A percentile compares a stretch with the other conserved stretches of the same genome.
These are phyloP conservation scores for Halcyon chelicuti DNA, from an alignment of 2,797 vertebrate species.

Conservation along the genomic window DNA sequence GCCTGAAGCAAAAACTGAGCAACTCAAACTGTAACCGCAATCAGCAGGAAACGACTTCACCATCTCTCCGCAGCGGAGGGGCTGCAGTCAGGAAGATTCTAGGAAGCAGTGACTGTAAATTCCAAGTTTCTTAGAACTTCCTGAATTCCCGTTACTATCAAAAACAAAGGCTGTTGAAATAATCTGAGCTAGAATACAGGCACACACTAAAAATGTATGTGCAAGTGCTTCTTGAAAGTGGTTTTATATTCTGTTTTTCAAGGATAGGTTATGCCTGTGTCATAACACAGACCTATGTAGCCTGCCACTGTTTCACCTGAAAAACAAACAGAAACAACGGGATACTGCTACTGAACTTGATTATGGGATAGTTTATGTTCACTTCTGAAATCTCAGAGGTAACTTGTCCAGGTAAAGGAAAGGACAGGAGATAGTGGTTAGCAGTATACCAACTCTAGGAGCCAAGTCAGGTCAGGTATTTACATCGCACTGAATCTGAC, in stretches of 20 bases:
- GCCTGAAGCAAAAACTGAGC: background rate
- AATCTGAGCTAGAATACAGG: background rate
- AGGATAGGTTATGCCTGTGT: background rate
- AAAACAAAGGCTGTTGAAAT: background rate
- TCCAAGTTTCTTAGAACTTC: background rate
- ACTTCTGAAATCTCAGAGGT: background rate
- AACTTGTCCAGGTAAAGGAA: background rate
- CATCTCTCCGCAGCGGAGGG: background rate
- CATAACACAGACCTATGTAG: background rate
- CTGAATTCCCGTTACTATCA: background rate
- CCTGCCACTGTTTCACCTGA: background rate
- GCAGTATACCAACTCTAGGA: background rate
- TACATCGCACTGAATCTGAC: background rate
- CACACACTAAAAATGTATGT: background rate
- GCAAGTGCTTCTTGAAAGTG: background rate
- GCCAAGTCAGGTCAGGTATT: no score
- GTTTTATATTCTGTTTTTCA: background rate
- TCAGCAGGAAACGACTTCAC: background rate
- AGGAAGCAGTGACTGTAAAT: background rate
- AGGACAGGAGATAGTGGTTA: background rate
- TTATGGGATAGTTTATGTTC: background rate
- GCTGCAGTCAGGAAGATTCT: background rate
- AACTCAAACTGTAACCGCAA: background rate
- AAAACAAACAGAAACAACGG: background rate
- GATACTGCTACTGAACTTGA: background rate